Evolutionary conservation across 1,140 invertebrate genomes (phyloP).

Genomic region (Schlechtendalia chinensis): DNA sequence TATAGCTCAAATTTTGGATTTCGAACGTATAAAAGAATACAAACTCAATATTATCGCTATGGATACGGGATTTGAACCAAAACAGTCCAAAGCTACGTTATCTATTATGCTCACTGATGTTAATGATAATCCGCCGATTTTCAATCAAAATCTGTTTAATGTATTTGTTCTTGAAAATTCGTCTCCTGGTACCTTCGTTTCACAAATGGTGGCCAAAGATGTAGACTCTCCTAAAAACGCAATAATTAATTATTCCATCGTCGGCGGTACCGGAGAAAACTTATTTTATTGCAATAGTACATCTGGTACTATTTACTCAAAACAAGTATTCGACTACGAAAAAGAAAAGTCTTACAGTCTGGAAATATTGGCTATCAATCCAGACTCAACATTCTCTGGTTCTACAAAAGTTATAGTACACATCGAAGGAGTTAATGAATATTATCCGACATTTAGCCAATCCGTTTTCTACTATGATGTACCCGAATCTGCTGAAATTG

Average conservation of each 20-base stretch:
- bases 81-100: conserved; percentile 71
- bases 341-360: conserved; percentile 74
- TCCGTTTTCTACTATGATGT: conserved; percentile 91
- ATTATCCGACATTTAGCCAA: conserved; percentile 85
- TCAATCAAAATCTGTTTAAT: conserved; percentile 74
- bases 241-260: conserved; percentile 81
- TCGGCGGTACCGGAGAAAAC: conserved; percentile 72
- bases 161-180: conserved; percentile 83
- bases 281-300: conserved; percentile 74
- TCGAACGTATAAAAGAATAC: conserved; percentile 81
- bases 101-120: conserved; percentile 86
- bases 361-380: conserved; percentile 82
- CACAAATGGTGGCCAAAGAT: conserved; percentile 75
- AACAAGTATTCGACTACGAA: conserved; percentile 85
- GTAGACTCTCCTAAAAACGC: conserved; percentile 89
- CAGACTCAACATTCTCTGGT: conserved; percentile 76
- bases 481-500: conserved; percentile 86
- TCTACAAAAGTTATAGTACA: conserved; percentile 72
- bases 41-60: conserved; percentile 81
- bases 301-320: conserved; percentile 75
- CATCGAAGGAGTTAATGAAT: conserved; percentile 89
- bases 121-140: conserved; percentile 84
- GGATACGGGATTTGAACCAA: conserved; percentile 79
- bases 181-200: conserved; percentile 72
- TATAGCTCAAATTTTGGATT: conserved; percentile 80